Evolutionary conservation across 2,113 vertebrate genomes (phyloP).

Genomic region (Ceyx cyanopectus): DNA sequence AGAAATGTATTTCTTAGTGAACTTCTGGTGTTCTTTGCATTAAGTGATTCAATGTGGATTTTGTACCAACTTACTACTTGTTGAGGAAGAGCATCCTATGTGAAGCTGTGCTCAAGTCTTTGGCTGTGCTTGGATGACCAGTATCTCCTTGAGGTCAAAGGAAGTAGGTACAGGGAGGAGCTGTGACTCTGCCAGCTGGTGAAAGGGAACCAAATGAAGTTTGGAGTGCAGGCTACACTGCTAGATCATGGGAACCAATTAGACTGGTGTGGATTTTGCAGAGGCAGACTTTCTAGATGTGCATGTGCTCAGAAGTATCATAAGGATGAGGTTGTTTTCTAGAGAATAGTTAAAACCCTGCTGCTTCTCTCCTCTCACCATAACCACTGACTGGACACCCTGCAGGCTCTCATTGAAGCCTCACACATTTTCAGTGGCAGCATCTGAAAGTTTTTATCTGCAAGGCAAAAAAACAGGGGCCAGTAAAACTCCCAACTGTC

Average conservation of each 20-base stretch:
- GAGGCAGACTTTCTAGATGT: background rate
- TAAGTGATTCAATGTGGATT: background rate
- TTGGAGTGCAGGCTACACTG: background rate
- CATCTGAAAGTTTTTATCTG: background rate
- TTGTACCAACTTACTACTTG: background rate
- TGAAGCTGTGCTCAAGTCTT: background rate
- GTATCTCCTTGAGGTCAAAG: background rate
- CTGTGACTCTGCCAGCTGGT: background rate
- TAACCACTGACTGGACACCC: background rate
- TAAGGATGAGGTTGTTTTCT: background rate
- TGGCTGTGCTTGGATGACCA: background rate
- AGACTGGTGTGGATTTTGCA: accelerated
- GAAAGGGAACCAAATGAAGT: background rate
- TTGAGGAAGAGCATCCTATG: background rate
- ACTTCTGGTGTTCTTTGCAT: background rate
- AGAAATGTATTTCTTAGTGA: background rate
- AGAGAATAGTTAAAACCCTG: background rate
- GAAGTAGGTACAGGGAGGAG: background rate
- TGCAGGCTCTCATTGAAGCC: background rate
- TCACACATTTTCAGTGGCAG: background rate
- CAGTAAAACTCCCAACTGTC: background rate
- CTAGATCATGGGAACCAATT: background rate
- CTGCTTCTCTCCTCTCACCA: background rate
- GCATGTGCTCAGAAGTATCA: background rate
- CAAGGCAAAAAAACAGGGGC: no score